Conservation (phyloP, 2,113 vertebrate genomes). For the Lampris megalopsis region DNA sequence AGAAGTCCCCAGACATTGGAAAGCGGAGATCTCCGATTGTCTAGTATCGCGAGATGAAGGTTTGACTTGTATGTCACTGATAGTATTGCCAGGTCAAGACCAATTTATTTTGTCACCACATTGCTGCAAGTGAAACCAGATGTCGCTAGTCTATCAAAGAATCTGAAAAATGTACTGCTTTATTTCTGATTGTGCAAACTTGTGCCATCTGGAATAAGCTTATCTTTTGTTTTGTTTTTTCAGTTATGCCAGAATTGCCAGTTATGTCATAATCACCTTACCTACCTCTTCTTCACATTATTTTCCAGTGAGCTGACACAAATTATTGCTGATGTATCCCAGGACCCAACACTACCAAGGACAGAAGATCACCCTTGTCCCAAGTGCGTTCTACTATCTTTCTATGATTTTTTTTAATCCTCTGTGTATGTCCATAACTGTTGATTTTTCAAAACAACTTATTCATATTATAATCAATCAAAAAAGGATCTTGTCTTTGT, state of each 20-base stretch:
- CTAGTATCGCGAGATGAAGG: too few relatives aligned
- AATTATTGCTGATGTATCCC: conserved; percentile 94
- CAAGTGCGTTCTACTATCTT: conserved; percentile 81
- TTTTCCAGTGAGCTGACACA: conserved; percentile 88
- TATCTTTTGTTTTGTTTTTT: too few relatives aligned
- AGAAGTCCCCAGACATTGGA: too few relatives aligned
- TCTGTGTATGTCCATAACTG: not conserved
- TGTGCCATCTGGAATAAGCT: too few relatives aligned
- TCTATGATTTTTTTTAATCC: not conserved
- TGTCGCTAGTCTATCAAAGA: too few relatives aligned
- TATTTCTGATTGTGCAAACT: too few relatives aligned
- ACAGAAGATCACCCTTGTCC: conserved; percentile 95
- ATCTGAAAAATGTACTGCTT: too few relatives aligned
- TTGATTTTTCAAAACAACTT: not conserved
- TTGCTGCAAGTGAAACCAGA: too few relatives aligned
- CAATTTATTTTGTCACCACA: too few relatives aligned
- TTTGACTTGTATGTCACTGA: not conserved
- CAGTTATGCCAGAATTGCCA: not conserved
- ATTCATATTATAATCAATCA: too few relatives aligned
- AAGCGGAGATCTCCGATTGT: too few relatives aligned
- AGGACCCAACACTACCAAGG: conserved; percentile 92
- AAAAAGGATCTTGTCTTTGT: not conserved
- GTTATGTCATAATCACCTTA: not conserved
- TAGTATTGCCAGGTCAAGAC: not conserved
- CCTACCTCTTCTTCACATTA: conserved; percentile 1